Base-by-base conservation (phyloP, 1,140 invertebrate species). In the Muscidifurax raptorellus region DNA sequence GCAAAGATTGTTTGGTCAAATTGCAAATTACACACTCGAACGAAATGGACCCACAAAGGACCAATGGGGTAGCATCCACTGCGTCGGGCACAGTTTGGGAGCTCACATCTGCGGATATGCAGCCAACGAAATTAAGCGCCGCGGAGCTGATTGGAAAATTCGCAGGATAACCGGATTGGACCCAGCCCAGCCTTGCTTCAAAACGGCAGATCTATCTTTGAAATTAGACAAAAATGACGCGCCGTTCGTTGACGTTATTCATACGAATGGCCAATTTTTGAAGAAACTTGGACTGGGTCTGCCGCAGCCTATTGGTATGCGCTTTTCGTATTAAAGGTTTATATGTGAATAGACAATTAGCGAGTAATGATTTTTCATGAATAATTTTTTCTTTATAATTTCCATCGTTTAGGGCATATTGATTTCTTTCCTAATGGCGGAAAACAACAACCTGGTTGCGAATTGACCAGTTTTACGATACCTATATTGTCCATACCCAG, bases 351-450 rank as follows among this genome's bases (percentile, higher is more conserved):
- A 64, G 18, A 12, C 0, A 22, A 64, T 15, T 7, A 13, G 27
- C n/a, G 28, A 25, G 28, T 69, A 69, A 69, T 69, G 1, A 2
- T 69, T 22, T 1, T 69, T 1, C 66, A n/a, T 25, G 66, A 69
- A 25, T 30, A 30, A 64, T 12, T 15, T 22, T 64, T 80, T 67
- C 6, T 82, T 32, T 28, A 25, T 47, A 40, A 2, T 52, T n/a
- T 80, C n/a, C 47, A 81, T 64, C 2, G 59, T 22, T 59, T 13
- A 93, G 95, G 95, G 64, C 93, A 95, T 85, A 92, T 94, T 52
- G 96, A 96, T 88, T 96, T 96, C 90, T 96, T 95, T 89, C 95
- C 95, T 0, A 96, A 96, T 86, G 95, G 95, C 10, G 94, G 94
- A 28, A 94, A 93, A 91, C 91, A 91, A 72, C 94, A 95, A 86